Conservation (phyloP, 23 tunicate genomes). For the Ciona savignyi region DNA sequence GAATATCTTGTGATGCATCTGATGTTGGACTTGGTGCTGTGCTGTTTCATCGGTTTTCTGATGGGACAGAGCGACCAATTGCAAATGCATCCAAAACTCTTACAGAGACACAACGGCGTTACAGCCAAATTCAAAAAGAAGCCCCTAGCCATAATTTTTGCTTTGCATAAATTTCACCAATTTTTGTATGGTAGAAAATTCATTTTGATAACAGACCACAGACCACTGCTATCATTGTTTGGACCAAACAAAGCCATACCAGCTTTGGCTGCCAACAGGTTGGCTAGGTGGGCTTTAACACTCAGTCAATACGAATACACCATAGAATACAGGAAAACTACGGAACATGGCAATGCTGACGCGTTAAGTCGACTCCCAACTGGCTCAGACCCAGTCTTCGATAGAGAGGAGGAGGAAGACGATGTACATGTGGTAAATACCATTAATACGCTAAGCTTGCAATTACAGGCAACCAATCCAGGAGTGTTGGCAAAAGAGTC, state of each 20-base stretch:
- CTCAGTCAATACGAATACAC: too few species aligned
- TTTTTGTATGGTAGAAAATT: constrained; percentile 21
- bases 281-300: too few species aligned
- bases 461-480: too few species aligned
- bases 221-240: constrained; percentile 12
- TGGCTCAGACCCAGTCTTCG: too few species aligned
- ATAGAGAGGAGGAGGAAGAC: too few species aligned
- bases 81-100: constrained; percentile 24
- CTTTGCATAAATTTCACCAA: constrained; percentile 13
- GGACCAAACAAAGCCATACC: constrained; percentile 18
- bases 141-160: constrained; percentile 18
- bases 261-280: too few species aligned
- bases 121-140: constrained; percentile 34
- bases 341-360: too few species aligned
- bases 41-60: constrained; percentile 23
- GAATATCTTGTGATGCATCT: constrained; percentile 23
- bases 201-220: constrained; percentile 31
- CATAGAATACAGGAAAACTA: too few species aligned
- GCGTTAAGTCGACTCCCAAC: too few species aligned
- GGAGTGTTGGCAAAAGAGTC: too few species aligned
- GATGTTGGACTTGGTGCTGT: constrained; percentile 14
- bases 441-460: too few species aligned
- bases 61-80: constrained; percentile 24
- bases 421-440: too few species aligned
- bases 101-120: constrained; percentile 9